A percentile compares a stretch with the other conserved stretches of the same genome.
phyloP scores from a whole-genome alignment of 2,113 vertebrate species.

The Platichthys flesus region DNA sequence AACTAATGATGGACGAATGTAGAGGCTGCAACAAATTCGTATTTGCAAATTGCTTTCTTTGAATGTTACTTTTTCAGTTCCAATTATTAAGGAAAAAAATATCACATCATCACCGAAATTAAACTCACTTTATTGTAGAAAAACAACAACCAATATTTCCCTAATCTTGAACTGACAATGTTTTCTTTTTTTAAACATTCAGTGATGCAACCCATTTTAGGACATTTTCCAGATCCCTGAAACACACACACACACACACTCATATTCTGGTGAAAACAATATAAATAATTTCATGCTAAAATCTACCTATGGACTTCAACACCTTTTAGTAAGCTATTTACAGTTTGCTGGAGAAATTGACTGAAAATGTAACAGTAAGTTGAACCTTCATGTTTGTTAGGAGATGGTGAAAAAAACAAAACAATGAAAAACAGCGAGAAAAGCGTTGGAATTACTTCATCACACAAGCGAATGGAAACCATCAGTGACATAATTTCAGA shows the following conservation, averaged over 20 bases:
- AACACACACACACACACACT: neutral
- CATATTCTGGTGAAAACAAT: neutral
- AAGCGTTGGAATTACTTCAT: neutral
- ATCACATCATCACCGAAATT: neutral
- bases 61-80: neutral
- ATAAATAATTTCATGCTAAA: neutral
- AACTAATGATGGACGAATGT: conserved; percentile 4
- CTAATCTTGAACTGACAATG: neutral
- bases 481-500: conserved; percentile 6
- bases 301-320: neutral
- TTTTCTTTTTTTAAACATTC: conserved; percentile 1
- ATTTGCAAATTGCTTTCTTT: neutral
- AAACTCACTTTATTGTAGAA: neutral
- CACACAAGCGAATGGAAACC: neutral
- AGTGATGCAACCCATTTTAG: neutral
- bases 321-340: neutral
- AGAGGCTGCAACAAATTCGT: neutral
- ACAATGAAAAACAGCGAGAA: neutral
- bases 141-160: neutral
- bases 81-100: neutral
- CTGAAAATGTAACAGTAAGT: neutral
- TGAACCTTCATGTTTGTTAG: neutral
- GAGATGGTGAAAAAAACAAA: conserved; percentile 6
- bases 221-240: conserved; percentile 1
- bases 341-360: neutral